phyloP scores from a whole-genome alignment of 2,797 vertebrate genomes.

The Sarcophilus harrisii region DNA sequence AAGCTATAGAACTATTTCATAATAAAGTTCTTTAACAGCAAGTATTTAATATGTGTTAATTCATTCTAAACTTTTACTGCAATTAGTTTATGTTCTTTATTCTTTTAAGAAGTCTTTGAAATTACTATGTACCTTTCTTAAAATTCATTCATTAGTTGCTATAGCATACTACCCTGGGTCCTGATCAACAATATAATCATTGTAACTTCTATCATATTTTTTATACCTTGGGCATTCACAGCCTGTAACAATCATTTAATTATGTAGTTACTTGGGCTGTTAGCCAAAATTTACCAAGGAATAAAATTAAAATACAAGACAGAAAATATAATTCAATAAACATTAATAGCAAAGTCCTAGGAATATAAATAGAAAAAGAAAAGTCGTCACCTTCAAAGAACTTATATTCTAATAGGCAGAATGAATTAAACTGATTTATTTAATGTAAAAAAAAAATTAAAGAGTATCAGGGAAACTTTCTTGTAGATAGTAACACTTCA shows the following conservation, averaged over 20 bases:
- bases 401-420: neutral
- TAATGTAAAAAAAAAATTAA: neutral
- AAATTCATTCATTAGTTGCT: neutral
- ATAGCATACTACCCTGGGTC: neutral
- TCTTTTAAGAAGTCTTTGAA: neutral
- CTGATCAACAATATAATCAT: neutral
- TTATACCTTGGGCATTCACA: neutral
- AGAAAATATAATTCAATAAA: neutral
- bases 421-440: neutral
- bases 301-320: neutral
- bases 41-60: neutral
- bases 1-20: neutral
- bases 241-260: neutral
- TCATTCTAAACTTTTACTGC: neutral
- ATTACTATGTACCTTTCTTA: neutral
- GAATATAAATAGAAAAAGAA: neutral
- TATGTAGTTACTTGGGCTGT: neutral
- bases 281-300: neutral
- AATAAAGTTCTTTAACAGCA: neutral
- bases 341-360: neutral
- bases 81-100: neutral
- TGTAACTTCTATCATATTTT: neutral
- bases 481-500: neutral
- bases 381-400: neutral
- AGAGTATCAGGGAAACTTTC: neutral